Percentiles rank a stretch among this genome's conserved stretches.
Evolutionary conservation across 2,797 vertebrate species (phyloP).

Genomic region (Leptatherina wallacei): DNA sequence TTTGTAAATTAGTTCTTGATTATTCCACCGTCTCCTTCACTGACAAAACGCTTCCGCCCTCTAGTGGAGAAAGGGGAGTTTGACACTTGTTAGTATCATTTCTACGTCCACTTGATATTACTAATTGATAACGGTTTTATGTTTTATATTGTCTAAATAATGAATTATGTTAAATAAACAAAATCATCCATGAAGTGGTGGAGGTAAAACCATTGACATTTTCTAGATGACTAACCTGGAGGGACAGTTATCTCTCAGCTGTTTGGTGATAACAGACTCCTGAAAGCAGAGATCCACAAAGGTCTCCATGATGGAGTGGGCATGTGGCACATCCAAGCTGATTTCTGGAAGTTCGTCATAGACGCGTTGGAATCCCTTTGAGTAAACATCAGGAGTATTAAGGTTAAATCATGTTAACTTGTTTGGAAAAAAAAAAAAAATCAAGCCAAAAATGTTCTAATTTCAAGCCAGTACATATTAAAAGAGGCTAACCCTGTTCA

Average conservation of each 20-base stretch:
- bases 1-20: conserved; percentile 81
- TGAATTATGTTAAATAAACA: background rate
- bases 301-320: conserved; percentile 87
- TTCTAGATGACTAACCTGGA: conserved; percentile 75
- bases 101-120: background rate
- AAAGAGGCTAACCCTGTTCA: conserved; percentile 85
- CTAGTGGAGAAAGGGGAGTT: conserved; percentile 69
- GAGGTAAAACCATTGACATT: background rate
- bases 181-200: background rate
- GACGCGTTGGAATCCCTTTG: conserved; percentile 88
- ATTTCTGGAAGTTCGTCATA: conserved; percentile 88
- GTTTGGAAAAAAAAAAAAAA: background rate
- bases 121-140: background rate
- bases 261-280: conserved; percentile 87
- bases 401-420: background rate
- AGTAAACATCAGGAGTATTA: background rate
- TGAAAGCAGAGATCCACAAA: conserved; percentile 89
- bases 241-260: conserved; percentile 87
- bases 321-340: conserved; percentile 87
- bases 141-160: background rate
- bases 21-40: conserved; percentile 87
- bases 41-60: conserved; percentile 90
- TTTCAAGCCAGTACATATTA: background rate
- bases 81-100: background rate
- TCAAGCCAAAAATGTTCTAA: too few species aligned